Conservation (phyloP, 1,140 invertebrate genomes). For the Drosophila takahashii region DNA sequence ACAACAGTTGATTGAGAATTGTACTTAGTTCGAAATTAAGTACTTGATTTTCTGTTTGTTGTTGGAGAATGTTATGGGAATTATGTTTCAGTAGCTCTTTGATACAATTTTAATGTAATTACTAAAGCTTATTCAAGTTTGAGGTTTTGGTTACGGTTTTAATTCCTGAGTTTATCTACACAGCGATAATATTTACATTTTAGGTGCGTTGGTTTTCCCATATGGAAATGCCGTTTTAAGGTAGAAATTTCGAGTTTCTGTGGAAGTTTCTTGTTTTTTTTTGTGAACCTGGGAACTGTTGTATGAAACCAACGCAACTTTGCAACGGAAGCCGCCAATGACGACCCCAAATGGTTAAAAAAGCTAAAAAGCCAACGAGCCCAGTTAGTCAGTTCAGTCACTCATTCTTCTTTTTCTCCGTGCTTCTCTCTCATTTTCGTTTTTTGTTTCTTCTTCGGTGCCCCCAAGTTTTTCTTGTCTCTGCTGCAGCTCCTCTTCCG, state of each 20-base stretch:
- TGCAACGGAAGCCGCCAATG: conserved; percentile 75
- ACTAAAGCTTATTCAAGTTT: neutral
- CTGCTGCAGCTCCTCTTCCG: conserved; percentile 26
- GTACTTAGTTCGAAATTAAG: too few species aligned
- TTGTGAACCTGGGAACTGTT: neutral
- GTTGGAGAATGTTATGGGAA: too few species aligned
- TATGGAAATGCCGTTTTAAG: neutral
- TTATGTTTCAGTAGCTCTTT: too few species aligned
- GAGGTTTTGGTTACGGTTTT: neutral
- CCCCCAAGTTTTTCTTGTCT: conserved; percentile 46
- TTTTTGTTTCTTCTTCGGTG: conserved; percentile 27
- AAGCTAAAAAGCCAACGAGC: conserved; percentile 51
- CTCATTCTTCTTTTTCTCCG: conserved; percentile 35
- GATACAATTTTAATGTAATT: too few species aligned
- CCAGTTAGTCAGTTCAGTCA: conserved; percentile 32
- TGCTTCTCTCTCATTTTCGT: conserved; percentile 32
- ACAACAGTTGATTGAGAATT: neutral
- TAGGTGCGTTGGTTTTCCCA: neutral
- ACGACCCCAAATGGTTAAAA: conserved; percentile 65
- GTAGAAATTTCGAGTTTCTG: neutral
- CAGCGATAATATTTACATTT: neutral
- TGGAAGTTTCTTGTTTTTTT: neutral
- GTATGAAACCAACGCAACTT: conserved; percentile 29
- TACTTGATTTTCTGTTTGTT: too few species aligned
- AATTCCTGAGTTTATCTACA: neutral